Conservation (phyloP, 1,140 invertebrate species). For the Brachionus sp. region DNA sequence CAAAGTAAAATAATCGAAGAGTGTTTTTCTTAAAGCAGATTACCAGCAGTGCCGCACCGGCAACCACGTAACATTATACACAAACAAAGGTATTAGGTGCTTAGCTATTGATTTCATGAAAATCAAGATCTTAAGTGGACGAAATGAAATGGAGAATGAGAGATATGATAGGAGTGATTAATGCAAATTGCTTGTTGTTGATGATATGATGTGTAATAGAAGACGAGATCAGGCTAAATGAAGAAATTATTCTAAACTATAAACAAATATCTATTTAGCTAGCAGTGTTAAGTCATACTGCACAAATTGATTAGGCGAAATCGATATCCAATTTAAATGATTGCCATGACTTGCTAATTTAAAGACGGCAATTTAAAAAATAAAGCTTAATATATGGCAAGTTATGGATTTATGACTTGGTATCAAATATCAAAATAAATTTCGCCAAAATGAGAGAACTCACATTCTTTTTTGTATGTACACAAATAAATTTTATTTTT, state of each 20-base stretch:
- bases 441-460: constrained; percentile 4
- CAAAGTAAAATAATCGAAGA: neutral
- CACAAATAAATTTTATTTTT: neutral
- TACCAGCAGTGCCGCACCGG: neutral
- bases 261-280: constrained; percentile 24
- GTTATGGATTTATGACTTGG: neutral
- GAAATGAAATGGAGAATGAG: neutral
- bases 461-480: neutral
- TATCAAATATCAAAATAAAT: constrained; percentile 38
- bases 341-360: constrained; percentile 23
- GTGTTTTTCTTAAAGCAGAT: neutral
- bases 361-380: constrained; percentile 34
- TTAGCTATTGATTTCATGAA: neutral
- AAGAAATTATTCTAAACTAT: neutral
- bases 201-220: neutral
- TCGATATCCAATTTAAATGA: neutral
- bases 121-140: neutral
- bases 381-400: neutral
- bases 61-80: neutral
- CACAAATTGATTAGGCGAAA: constrained; percentile 20
- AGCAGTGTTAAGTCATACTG: constrained; percentile 16
- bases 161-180: neutral
- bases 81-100: constrained; percentile 6
- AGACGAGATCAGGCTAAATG: neutral
- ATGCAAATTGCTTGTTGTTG: neutral